Evolutionary conservation across 2,797 vertebrate species (phyloP).

Genomic region (Ceryle rudis): DNA sequence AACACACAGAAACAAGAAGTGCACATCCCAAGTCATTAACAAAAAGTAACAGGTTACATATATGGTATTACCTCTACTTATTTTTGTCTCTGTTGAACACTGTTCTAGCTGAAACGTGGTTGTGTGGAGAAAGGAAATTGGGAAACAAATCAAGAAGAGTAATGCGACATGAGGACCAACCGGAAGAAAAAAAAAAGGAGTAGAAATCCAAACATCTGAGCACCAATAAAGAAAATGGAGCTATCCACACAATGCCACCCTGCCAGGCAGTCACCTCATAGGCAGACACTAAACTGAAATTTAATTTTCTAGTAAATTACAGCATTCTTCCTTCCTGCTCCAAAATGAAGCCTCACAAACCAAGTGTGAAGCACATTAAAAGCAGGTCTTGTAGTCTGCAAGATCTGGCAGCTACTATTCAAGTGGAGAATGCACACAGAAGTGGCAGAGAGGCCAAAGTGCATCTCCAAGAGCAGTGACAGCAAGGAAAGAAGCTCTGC

Average conservation of each 20-base stretch:
- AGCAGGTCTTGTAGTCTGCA: neutral
- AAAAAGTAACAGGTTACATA: neutral
- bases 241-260: neutral
- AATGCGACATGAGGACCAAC: fast-evolving
- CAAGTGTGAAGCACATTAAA: neutral
- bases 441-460: neutral
- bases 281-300: neutral
- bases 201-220: neutral
- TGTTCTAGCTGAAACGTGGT: neutral
- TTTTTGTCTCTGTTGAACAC: neutral
- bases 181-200: neutral
- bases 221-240: neutral
- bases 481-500: neutral
- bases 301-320: neutral
- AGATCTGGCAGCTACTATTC: neutral
- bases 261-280: neutral
- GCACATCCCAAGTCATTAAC: neutral
- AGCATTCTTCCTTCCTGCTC: neutral
- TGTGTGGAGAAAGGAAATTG: neutral
- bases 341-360: neutral
- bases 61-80: neutral
- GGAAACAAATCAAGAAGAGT: neutral
- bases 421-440: neutral
- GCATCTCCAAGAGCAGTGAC: neutral
- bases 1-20: fast-evolving